Conservation (phyloP, 1,140 invertebrate genomes). For the Aleiodes sp. region DNA sequence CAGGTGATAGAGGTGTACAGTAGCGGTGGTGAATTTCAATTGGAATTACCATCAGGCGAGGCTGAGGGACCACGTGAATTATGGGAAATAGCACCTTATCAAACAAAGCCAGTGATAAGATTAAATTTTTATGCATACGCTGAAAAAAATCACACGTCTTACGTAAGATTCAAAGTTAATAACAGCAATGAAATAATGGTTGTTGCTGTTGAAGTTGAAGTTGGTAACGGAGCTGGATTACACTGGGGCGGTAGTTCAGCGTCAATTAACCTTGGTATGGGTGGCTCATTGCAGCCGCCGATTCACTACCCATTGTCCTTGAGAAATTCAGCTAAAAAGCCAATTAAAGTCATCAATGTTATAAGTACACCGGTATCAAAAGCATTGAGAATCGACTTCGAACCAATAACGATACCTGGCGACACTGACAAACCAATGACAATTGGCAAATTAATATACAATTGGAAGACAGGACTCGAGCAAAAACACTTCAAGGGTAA, state of each 20-base stretch:
- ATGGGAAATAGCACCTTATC: conserved; percentile 92
- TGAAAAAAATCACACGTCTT: conserved; percentile 85
- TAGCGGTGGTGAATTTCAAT: conserved; percentile 89
- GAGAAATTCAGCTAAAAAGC: conserved; percentile 77
- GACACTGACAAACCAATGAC: conserved; percentile 70
- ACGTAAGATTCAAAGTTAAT: conserved; percentile 82
- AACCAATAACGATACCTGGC: conserved; percentile 72
- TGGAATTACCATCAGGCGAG: conserved; percentile 87
- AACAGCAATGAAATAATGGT: conserved; percentile 76
- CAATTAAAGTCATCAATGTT: conserved; percentile 75
- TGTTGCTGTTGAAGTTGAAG: conserved; percentile 89
- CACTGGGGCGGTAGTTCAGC: conserved; percentile 78
- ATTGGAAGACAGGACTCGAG: conserved; percentile 72
- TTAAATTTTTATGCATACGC: conserved; percentile 80
- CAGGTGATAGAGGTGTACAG: conserved; percentile 90
- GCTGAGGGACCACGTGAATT: conserved; percentile 79
- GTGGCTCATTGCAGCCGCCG: conserved; percentile 75
- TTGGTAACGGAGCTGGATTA: conserved; percentile 76
- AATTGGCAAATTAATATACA: conserved; percentile 78
- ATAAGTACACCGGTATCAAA: conserved; percentile 70
- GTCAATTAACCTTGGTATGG: conserved; percentile 84
- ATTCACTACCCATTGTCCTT: conserved; percentile 74
- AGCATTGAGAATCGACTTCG: conserved; percentile 71
- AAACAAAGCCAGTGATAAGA: conserved; percentile 88
- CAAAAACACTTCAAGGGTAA: conserved; percentile 71